Evolutionary conservation across 2,797 vertebrate genomes (phyloP), one percentile per base, ranked within the genome.

Genomic region (Microctenopoma lineatum): DNA sequence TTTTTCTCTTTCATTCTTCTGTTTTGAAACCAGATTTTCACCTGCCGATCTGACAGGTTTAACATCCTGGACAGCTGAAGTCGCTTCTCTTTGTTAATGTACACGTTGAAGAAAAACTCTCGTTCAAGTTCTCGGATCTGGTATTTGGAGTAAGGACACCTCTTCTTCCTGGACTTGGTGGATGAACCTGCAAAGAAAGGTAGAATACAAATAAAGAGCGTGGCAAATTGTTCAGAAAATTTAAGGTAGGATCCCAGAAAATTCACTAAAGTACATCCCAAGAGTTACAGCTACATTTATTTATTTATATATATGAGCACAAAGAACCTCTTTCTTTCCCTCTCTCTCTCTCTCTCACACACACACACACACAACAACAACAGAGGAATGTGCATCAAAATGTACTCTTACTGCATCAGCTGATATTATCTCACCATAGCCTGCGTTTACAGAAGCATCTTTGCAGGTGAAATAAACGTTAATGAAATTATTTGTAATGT

Each of bases 91-190:
- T 98, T 99, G 95, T 99, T 99, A 92, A 99, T 99, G 90, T 99
- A 99, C 75, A 99, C 98, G 84, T 98, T 99, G 96, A 99, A 99
- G 95, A 99, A 99, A 95, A 99, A 99, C 91, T 99, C 97, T 86
- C 98, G 94, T 94, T 99, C 98, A 95, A 99, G 96, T 96, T 99
- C 97, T 92, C 98, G 95, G 87, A 99, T 98, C 93, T 99, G 98
- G 89, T 97, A 98, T 94, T 99, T 99, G 89, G 97, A 94, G 87
- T 99, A 99, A 26, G 98, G 98, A 52, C 97, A 99, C 63, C 98
- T 95, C 91, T 99, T 99, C 94, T 98, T 99, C 90, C 98, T 95
- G 81, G 97, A 97, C 90, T 96, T 94, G 90, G 95, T 94, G 75
- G 96, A 94, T 86, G 96, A 92, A 92, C 95, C 92, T 94, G 94